Evolutionary conservation across 2,113 vertebrate genomes (phyloP), one percentile per base, ranked within the genome.

Genomic region (Lepus timidus): DNA sequence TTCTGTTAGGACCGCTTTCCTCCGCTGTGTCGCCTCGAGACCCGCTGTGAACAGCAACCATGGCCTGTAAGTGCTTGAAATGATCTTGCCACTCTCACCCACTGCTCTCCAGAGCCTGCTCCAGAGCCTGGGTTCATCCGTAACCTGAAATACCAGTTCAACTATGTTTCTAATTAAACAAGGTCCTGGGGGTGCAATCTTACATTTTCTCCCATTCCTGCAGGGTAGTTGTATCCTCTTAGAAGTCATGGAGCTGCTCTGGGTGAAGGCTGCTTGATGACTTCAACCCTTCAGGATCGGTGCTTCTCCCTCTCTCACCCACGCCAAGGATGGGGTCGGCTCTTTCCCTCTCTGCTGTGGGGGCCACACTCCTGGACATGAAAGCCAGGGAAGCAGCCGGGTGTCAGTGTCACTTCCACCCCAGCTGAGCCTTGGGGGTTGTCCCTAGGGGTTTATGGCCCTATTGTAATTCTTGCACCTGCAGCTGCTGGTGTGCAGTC

Each of bases 401-500:
- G 20, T 31, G 14, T 36, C 52, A 62, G 10, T 51, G 14, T 51
- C 9, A 31, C 82, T 61, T 87, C 16, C 3, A 70, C 29, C 29
- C 61, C 86, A 10, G 36, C 14, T 89, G 36, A 67, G 8, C 11
- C 31, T 23, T 0, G 0, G 1, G 1, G 8, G 39, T 52, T 88
- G 13, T 92, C 82, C 67, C 88, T 70, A 52, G 27, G 17, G 64
- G 39, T 3, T 67, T 89, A 20, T 55, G 25, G 19, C 27, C 62
- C 65, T 68, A 68, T 73, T 36, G 31, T 93, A 65, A 65, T 55
- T 83, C 88, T 93, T 83, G 62, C 31, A n/a, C 71, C 33, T 65
- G 12, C 8, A 58, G 17, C 80, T 87, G 55, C 25, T 4, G 55
- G 33, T 29, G 25, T 19, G 6, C 13, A 67, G 79, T 85, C 73